phyloP scores from a whole-genome alignment of 1,140 invertebrate genomes.

The Zaprionus kolodkinae region DNA sequence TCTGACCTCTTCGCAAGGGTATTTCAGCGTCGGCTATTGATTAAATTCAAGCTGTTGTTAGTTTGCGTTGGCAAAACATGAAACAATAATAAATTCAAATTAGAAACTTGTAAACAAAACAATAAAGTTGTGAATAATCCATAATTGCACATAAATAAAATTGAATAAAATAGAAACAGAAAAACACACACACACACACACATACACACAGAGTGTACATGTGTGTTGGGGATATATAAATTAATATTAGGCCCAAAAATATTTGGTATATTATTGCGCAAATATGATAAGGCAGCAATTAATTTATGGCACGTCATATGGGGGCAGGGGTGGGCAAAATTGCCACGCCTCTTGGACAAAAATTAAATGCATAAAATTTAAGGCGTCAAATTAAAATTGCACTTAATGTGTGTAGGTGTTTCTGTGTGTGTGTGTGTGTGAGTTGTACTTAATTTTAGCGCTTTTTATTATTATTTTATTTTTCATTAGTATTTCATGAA shows the following conservation, averaged over 20 bases:
- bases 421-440: neutral
- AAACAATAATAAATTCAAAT: conserved; percentile 27
- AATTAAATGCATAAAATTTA: conserved; percentile 10
- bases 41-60: neutral
- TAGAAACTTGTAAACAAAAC: conserved; percentile 17
- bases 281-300: conserved; percentile 41
- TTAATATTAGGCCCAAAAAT: conserved; percentile 29
- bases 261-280: conserved; percentile 27
- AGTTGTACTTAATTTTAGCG: conserved; percentile 4
- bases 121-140: conserved; percentile 41
- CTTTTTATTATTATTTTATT: neutral
- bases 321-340: neutral
- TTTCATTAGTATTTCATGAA: conserved; percentile 14
- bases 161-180: conserved; percentile 2
- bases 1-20: conserved; percentile 11
- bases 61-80: neutral
- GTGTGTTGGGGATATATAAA: conserved; percentile 6
- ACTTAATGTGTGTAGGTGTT: neutral
- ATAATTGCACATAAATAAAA: conserved; percentile 36
- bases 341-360: neutral
- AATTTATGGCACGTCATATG: conserved; percentile 28
- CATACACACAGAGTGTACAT: neutral
- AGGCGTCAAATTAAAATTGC: conserved; percentile 14
- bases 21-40: conserved; percentile 18
- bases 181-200: neutral